Percentiles rank a stretch among this genome's conserved stretches.
Conservation (phyloP, 2,113 vertebrate genomes). For the Megaleporinus macrocephalus region DNA sequence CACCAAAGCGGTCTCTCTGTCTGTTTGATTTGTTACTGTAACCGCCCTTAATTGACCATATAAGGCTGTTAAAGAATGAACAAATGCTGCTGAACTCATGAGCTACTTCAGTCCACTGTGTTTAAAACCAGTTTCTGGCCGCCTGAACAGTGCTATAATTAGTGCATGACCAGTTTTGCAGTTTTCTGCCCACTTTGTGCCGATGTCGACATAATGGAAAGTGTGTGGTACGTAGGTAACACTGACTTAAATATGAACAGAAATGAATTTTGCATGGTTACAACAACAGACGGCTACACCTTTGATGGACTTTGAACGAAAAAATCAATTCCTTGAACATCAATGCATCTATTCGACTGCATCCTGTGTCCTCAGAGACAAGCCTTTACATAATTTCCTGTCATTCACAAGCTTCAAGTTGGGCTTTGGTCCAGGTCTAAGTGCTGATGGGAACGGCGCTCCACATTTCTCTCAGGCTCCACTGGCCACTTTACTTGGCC, state of each 20-base stretch:
- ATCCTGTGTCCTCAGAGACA: conserved; percentile 19
- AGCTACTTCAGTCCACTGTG: background rate
- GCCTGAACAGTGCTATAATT: background rate
- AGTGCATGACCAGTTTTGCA: background rate
- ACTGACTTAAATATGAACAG: background rate
- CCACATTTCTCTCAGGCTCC: background rate
- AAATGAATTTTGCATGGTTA: background rate
- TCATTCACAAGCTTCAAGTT: conserved; percentile 47
- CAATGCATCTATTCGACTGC: conserved; percentile 19
- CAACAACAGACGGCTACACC: background rate
- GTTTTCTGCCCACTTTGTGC: background rate
- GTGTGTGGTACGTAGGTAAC: background rate
- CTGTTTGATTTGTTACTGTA: background rate
- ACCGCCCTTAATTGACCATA: background rate
- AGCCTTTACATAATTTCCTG: conserved; percentile 41
- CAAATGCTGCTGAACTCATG: background rate
- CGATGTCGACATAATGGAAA: conserved; percentile 1
- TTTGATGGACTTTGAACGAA: background rate
- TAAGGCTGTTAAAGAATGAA: background rate
- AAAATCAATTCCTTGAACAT: conserved; percentile 8
- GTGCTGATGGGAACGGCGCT: conserved; percentile 49
- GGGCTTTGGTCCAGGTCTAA: conserved; percentile 66
- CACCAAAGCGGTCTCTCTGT: background rate
- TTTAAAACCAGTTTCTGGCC: background rate
- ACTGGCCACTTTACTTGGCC: conserved; percentile 65